Base-by-base conservation (phyloP, 2,113 vertebrate genomes). In the Montifringilla adamsi region DNA sequence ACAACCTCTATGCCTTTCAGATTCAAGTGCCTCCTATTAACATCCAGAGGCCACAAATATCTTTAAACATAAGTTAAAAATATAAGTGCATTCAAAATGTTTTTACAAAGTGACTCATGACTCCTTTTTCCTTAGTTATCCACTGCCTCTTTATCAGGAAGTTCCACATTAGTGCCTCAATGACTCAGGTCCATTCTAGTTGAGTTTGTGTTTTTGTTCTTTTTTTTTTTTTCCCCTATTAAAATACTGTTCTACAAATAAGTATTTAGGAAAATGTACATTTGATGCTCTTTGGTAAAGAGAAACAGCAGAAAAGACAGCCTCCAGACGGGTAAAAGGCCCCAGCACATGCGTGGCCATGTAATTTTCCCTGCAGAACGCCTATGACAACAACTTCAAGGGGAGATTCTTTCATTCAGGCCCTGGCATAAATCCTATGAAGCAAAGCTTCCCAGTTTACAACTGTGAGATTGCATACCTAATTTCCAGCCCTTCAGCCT, bases 1-100 rank as follows among this genome's bases (percentile, higher is more conserved):
- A 44, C 15, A 43, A 52, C 17, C 47, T 74, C 13, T 60, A 23
- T 75, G 90, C 33, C 52, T 85, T 89, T 88, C 43, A 69, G 35
- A 35, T 88, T 95, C 15, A 33, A 59, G 44, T 67, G 55, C 30
- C 21, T 95, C 66, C n/a, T 55, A n/a, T n/a, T 86, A 92, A 88
- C 41, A 86, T 41, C 44, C 68, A 56, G 59, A 83, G 49, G 53
- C 49, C 52, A 39, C 2, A 7, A 92, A n/a, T n/a, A 84, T 41
- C 13, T 41, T 41, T 41, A 69, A 84, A 76, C 20, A 75, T 26
- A 93, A 39, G 92, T 78, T 64, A 90, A 94, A 90, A 94, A 74
- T 72, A 63, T 49, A 81, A 78, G 7, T 58, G 37, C 35, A 74
- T 56, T 55, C 35, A 75, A 80, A 90, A 74, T 72, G 9, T 44